Conservation (phyloP, 2,888 invertebrate species). For the Neria commutata region DNA sequence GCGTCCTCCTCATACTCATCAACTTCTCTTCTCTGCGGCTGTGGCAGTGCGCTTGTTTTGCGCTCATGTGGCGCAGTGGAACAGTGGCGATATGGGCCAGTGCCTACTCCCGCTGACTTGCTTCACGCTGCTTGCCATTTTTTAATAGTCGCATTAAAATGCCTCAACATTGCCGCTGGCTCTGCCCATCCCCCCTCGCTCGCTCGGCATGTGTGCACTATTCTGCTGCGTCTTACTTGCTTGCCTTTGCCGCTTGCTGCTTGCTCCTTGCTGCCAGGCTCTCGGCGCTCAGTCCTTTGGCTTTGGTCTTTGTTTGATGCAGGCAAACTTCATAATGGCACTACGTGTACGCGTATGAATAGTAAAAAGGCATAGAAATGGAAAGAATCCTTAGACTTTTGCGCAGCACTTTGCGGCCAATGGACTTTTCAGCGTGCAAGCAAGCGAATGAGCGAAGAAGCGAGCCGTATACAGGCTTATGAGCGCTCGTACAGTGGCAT, state of each 20-base stretch:
- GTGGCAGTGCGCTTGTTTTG: neutral
- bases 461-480: conserved; percentile 32
- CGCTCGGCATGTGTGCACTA: neutral
- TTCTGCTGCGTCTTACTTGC: neutral
- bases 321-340: conserved; percentile 1
- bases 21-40: neutral
- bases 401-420: conserved; percentile 16
- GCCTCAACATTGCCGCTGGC: conserved; percentile 40
- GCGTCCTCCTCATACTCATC: neutral
- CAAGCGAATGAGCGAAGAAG: conserved; percentile 22
- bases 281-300: neutral
- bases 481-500: conserved; percentile 26
- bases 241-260: conserved; percentile 35
- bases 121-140: conserved; percentile 49
- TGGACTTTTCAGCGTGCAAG: conserved; percentile 32
- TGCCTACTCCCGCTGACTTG: neutral
- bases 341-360: conserved; percentile 36
- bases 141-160: conserved; percentile 53
- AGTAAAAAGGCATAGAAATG: conserved; percentile 25
- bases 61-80: neutral
- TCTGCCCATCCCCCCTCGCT: neutral
- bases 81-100: neutral
- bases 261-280: conserved; percentile 22
- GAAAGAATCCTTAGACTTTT: neutral
- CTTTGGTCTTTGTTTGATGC: neutral